Evolutionary conservation across 2,113 vertebrate genomes (phyloP).

Genomic region (Cochlearius cochlearius): DNA sequence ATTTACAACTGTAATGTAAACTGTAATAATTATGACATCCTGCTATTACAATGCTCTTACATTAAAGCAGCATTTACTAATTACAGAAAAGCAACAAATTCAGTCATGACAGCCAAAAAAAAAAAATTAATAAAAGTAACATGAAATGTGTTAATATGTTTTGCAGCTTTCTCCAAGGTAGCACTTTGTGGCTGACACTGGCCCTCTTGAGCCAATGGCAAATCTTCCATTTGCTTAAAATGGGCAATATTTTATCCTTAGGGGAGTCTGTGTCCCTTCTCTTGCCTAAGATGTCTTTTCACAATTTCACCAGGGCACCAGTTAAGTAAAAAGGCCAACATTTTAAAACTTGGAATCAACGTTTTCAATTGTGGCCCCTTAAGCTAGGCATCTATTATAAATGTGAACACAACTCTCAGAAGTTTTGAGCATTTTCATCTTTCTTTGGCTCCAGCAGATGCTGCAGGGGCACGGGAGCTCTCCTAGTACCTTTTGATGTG

Average conservation of each 20-base stretch:
- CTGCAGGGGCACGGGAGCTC: constrained; percentile 25
- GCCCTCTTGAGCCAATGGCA: constrained; percentile 1
- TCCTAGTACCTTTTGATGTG: constrained; percentile 32
- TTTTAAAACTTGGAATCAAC: constrained; percentile 30
- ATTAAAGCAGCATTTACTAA: neutral
- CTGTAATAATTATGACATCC: neutral
- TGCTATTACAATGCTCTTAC: neutral
- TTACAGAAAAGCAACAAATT: constrained; percentile 11
- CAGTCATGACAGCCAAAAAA: neutral
- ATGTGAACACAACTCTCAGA: neutral
- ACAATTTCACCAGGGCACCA: neutral
- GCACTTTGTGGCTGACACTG: neutral
- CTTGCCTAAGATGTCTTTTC: constrained; percentile 28
- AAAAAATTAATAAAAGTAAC: neutral
- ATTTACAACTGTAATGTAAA: neutral
- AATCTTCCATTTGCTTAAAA: constrained; percentile 26
- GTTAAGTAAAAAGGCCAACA: constrained; percentile 1
- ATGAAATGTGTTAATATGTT: neutral
- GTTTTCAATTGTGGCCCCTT: neutral
- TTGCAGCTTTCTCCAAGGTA: constrained; percentile 5
- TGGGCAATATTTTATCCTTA: constrained; percentile 19
- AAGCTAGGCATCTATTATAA: constrained; percentile 45
- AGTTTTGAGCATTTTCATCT: constrained; percentile 32
- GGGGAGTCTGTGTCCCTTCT: constrained; percentile 18
- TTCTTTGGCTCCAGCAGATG: constrained; percentile 35